A percentile compares a stretch with the other conserved stretches of the same genome.
phyloP scores from a whole-genome alignment of 53 echinoderm and acorn worm genomes.

The Crossaster papposus region DNA sequence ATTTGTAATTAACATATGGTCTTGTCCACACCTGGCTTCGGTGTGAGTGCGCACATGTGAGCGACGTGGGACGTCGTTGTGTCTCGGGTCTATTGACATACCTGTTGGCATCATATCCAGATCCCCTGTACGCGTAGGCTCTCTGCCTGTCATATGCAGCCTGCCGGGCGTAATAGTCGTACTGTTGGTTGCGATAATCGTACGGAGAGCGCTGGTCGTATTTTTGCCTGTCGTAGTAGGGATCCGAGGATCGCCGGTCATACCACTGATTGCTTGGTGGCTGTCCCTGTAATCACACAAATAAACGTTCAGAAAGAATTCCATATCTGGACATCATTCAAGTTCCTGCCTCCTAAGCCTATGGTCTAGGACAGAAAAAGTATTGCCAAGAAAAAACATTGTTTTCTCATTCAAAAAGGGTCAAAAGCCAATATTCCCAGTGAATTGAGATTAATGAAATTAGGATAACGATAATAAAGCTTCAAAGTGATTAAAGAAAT shows the following conservation, averaged over 20 bases:
- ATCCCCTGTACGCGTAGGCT: slow-evolving; percentile 21
- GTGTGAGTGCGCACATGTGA: too few species aligned
- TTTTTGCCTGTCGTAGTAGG: slow-evolving; percentile 41
- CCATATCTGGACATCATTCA: too few species aligned
- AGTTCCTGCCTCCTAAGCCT: too few species aligned
- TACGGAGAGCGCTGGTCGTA: slow-evolving; percentile 36
- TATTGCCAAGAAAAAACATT: too few species aligned
- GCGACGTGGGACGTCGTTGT: not conserved
- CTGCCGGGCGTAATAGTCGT: slow-evolving; percentile 48
- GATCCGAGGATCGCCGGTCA: slow-evolving; percentile 16
- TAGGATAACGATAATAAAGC: too few species aligned
- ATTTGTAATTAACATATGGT: too few species aligned
- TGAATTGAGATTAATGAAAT: too few species aligned
- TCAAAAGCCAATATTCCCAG: too few species aligned
- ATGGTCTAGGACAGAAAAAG: too few species aligned
- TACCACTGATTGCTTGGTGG: slow-evolving; percentile 38
- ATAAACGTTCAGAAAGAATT: not conserved
- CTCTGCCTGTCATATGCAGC: slow-evolving; percentile 34
- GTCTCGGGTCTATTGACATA: not conserved
- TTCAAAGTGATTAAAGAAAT: too few species aligned
- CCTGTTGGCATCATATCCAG: slow-evolving; percentile 25
- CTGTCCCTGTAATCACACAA: not conserved
- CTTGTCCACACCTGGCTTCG: too few species aligned
- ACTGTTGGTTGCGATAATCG: slow-evolving; percentile 31
- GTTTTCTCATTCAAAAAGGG: not conserved